Percentiles rank a stretch among this genome's conserved stretches.
Conservation (phyloP, 2,797 vertebrate species). For the Rhinatrema bivittatum region DNA sequence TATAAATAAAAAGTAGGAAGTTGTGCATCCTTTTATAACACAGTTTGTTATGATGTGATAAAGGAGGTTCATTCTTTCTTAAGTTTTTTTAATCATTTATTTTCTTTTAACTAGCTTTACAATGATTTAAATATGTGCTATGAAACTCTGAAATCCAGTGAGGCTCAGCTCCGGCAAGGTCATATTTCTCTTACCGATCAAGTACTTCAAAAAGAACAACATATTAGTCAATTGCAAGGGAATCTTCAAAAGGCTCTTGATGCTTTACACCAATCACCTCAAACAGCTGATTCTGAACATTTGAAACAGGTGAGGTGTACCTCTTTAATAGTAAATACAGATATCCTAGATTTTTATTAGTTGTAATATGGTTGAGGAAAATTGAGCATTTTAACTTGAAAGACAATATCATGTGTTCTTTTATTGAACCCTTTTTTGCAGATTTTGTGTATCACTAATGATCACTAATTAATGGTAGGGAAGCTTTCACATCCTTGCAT, state of each 20-base stretch:
- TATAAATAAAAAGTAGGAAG: too few relatives aligned
- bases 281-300: slow-evolving; percentile 44
- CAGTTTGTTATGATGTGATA: too few relatives aligned
- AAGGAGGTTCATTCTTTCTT: too few relatives aligned
- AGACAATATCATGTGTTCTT: too few relatives aligned
- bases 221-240: slow-evolving; percentile 66
- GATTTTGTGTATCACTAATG: too few relatives aligned
- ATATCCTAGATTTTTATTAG: too few relatives aligned
- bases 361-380: too few relatives aligned
- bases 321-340: slow-evolving; percentile 13
- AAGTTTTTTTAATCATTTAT: slow-evolving; percentile 8
- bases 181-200: slow-evolving; percentile 64
- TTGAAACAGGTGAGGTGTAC: slow-evolving; percentile 55
- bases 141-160: slow-evolving; percentile 70
- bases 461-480: too few relatives aligned
- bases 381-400: too few relatives aligned
- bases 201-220: slow-evolving; percentile 67
- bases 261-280: slow-evolving; percentile 27
- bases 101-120: slow-evolving; percentile 67
- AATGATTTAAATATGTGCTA: slow-evolving; percentile 76
- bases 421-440: too few relatives aligned
- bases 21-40: too few relatives aligned
- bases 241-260: slow-evolving; percentile 50
- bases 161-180: slow-evolving; percentile 65
- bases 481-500: too few relatives aligned